Percentiles rank a stretch among this genome's conserved stretches.
These are phyloP conservation scores for Phortica variegata DNA, from an alignment of 1,140 invertebrate species.

Conservation along the genomic window DNA sequence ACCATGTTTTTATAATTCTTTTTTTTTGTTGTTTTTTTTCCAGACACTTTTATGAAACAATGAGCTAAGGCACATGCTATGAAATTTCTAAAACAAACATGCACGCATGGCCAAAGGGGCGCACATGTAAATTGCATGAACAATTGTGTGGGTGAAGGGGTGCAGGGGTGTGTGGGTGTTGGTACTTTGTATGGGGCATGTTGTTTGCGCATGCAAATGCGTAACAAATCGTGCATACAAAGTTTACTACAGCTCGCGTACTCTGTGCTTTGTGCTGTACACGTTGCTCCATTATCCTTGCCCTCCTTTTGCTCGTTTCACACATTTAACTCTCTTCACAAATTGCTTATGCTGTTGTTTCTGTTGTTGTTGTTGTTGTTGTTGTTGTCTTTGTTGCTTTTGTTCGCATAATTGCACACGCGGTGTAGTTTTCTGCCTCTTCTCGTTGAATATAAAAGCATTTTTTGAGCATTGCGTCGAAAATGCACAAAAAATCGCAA, in stretches of 20 bases:
- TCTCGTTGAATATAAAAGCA: too few species aligned
- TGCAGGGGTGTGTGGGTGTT: too few species aligned
- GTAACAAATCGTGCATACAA: conserved; percentile 31
- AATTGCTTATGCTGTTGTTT: too few species aligned
- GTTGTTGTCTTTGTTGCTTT: neutral
- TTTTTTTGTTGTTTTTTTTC: neutral
- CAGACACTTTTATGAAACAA: conserved; percentile 29
- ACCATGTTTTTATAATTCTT: conserved; percentile 1
- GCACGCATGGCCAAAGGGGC: conserved; percentile 3
- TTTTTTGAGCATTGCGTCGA: too few species aligned
- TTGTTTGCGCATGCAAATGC: conserved; percentile 4
- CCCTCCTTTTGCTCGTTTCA: conserved; percentile 28
- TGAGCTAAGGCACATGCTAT: conserved; percentile 16
- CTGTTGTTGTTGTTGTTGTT: too few species aligned
- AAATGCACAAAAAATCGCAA: too few species aligned
- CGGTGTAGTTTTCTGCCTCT: too few species aligned
- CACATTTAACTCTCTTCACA: too few species aligned
- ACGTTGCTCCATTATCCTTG: neutral
- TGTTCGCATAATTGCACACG: neutral
- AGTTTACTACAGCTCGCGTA: conserved; percentile 10
- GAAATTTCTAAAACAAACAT: conserved; percentile 45
- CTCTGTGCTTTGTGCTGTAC: conserved; percentile 3
- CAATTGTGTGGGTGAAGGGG: too few species aligned
- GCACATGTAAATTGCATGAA: too few species aligned
- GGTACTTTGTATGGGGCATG: neutral